Evolutionary conservation across 2,888 invertebrate species (phyloP).

Genomic region (Sussaba pulchella): DNA sequence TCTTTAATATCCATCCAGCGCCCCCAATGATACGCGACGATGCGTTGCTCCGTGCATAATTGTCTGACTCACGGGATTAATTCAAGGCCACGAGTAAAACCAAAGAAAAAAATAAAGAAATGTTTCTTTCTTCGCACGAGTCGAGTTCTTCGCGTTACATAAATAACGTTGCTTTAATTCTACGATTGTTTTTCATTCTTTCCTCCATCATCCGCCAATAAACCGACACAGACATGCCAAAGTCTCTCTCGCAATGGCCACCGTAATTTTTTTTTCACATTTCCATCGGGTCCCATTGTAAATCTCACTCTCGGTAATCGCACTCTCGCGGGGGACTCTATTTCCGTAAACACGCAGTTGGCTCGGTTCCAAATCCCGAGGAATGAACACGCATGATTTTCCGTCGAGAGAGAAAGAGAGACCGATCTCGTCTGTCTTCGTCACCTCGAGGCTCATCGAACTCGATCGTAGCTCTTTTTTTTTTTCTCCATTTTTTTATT

Average conservation of each 20-base stretch:
- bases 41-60: too few species aligned
- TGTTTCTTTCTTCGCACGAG: slow-evolving; percentile 24
- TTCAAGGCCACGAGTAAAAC: neutral
- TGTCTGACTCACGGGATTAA: too few species aligned
- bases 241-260: slow-evolving; percentile 30
- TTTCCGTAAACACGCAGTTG: slow-evolving; percentile 80
- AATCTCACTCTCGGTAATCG: slow-evolving; percentile 24
- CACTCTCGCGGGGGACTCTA: slow-evolving; percentile 58
- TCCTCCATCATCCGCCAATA: too few species aligned
- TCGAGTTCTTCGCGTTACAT: too few species aligned
- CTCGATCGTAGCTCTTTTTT: slow-evolving; percentile 30
- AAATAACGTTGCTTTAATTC: too few species aligned
- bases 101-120: slow-evolving; percentile 12
- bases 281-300: neutral
- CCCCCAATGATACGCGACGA: too few species aligned
- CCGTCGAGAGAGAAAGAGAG: slow-evolving; percentile 25
- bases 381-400: slow-evolving; percentile 65
- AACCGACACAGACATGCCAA: too few species aligned
- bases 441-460: slow-evolving; percentile 53
- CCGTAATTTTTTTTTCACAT: neutral
- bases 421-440: slow-evolving; percentile 13
- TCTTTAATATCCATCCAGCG: too few species aligned
- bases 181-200: slow-evolving; percentile 16
- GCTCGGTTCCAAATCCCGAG: slow-evolving; percentile 71
- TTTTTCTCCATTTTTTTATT: neutral